Evolutionary conservation across 2,113 vertebrate species (phyloP), one percentile per base, ranked within the genome.

Genomic region (Ammodytes marinus): DNA sequence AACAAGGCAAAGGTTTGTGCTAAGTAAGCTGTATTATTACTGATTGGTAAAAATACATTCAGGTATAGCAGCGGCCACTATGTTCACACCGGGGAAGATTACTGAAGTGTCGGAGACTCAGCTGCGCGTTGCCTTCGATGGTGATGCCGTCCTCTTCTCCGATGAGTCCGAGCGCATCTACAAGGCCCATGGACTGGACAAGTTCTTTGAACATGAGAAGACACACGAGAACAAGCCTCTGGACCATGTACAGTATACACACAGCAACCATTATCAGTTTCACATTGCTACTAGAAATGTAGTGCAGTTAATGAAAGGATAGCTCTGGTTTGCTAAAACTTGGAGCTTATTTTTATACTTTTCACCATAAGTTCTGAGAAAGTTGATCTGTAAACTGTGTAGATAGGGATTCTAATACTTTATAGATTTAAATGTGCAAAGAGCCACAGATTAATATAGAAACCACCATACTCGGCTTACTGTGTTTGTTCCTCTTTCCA

Each of bases 41-140:
- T 46, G 0, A 46, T 64, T 79, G 58, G 53, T 47, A 55, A 53
- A 8, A 19, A 61, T 40, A 8, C 39, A 40, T 0, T 54, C 35
- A 97, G 98, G 98, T 54, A 99, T 99, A 0, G 98, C 98, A 10
- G 97, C 98, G 0, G 98, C 98, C 82, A 99, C 96, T 77, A 96
- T 99, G 94, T 99, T 99, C 93, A 97, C 95, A 74, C 96, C 95
- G 58, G 97, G 95, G 88, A 96, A 91, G 83, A 96, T 96, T 0
- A 86, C 92, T 35, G 93, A 94, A 43, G 95, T 99, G 76, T 96
- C 96, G 0, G 96, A 99, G 80, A 96, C 92, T 15, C 97, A 99
- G 95, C 95, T 99, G 69, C 95, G 97, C 0, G 98, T 99, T 15
- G 98, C 98, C 0, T 99, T 99, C 0, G 98, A 99, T 1, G 98